A percentile compares a stretch with the other conserved stretches of the same genome.
Conservation (phyloP, 2,888 invertebrate genomes). For the Colletes collaris region DNA sequence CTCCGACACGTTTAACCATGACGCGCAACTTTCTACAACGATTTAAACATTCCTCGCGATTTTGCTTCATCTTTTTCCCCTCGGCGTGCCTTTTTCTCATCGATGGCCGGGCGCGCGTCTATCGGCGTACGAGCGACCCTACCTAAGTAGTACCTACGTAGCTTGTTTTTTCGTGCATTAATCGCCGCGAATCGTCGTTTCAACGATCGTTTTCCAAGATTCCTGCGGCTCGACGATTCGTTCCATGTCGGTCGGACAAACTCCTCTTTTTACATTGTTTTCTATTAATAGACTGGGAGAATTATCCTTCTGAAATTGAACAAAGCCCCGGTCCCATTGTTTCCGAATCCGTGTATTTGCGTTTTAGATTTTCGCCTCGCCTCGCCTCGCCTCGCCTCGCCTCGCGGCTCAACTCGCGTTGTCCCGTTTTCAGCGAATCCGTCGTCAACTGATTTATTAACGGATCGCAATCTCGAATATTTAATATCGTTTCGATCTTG, state of each 20-base stretch:
- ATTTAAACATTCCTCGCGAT: conserved; percentile 3
- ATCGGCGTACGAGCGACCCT: background rate
- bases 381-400: too few relatives aligned
- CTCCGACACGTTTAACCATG: conserved; percentile 12
- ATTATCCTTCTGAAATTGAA: background rate
- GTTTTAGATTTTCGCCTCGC: background rate
- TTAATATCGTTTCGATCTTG: background rate
- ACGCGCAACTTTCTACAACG: conserved; percentile 2
- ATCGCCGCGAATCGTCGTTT: too few relatives aligned
- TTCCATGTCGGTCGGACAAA: background rate
- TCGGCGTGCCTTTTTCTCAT: background rate
- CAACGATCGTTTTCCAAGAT: conserved; percentile 4
- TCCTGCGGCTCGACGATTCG: background rate
- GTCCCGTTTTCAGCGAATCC: background rate
- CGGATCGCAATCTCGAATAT: background rate
- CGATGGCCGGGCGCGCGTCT: background rate
- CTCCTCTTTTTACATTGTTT: background rate
- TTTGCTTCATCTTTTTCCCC: too few relatives aligned
- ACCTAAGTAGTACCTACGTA: too few relatives aligned
- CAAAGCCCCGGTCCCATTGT: background rate
- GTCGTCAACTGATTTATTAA: conserved; percentile 1
- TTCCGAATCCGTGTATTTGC: conserved; percentile 12
- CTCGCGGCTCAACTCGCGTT: too few relatives aligned
- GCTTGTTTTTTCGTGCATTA: background rate
- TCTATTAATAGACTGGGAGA: background rate